Percentiles rank a stretch among this genome's conserved stretches.
Conservation (phyloP, 92 coral and sea anemone species). For the Paramuricea clavata region DNA sequence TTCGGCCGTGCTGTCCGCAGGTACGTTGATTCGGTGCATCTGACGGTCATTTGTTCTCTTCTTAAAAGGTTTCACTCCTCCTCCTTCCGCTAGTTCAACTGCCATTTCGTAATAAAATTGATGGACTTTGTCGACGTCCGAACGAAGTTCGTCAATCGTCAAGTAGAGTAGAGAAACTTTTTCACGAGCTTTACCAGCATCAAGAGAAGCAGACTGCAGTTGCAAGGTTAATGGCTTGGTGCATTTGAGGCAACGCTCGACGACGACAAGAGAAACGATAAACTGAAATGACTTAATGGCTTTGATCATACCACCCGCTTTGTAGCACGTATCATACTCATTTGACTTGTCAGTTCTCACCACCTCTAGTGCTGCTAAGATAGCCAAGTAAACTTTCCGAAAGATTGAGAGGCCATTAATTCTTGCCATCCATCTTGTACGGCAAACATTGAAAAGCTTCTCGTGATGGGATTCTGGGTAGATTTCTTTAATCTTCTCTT, state of each 20-base stretch:
- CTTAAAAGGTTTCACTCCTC: not conserved
- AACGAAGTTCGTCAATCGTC: constrained; percentile 23
- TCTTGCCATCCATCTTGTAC: constrained; percentile 54
- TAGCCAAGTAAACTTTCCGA: constrained; percentile 45
- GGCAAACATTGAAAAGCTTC: constrained; percentile 50
- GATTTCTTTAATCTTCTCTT: constrained; percentile 44
- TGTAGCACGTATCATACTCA: constrained; percentile 35
- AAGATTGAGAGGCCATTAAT: constrained; percentile 50
- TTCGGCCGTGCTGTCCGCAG: too few species aligned
- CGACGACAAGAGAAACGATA: constrained; percentile 42
- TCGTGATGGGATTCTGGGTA: constrained; percentile 37
- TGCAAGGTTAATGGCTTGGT: constrained; percentile 53
- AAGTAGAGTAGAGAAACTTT: constrained; percentile 35
- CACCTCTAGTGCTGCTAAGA: constrained; percentile 49
- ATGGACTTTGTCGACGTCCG: constrained; percentile 25
- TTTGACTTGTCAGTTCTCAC: constrained; percentile 34
- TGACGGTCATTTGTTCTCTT: constrained; percentile 20
- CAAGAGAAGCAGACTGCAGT: constrained; percentile 38
- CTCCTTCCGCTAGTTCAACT: constrained; percentile 17
- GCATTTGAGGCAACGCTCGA: constrained; percentile 45
- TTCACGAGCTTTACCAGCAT: constrained; percentile 53
- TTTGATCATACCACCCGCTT: constrained; percentile 46
- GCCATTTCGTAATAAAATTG: constrained; percentile 7
- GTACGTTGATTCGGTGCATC: constrained; percentile 35
- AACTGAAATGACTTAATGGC: constrained; percentile 28